Conservation (phyloP, 2,888 invertebrate species). For the Torymus auratus region DNA sequence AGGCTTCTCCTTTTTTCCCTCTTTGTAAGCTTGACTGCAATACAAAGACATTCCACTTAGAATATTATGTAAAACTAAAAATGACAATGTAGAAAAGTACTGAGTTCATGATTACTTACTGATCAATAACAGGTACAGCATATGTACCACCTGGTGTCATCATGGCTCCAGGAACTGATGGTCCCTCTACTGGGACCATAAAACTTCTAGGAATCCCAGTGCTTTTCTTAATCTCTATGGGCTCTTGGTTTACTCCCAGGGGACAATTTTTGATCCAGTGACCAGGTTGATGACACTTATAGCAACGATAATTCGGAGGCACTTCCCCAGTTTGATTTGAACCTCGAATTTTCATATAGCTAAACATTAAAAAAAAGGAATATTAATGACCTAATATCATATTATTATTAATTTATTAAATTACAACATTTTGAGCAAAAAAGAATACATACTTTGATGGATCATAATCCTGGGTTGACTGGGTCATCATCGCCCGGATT, state of each 20-base stretch:
- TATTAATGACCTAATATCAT: not conserved
- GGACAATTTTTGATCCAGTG: constrained; percentile 99
- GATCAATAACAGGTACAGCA: constrained; percentile 92
- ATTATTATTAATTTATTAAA: constrained; percentile 1
- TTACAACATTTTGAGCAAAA: not conserved
- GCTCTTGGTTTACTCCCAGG: constrained; percentile 81
- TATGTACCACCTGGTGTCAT: constrained; percentile 92
- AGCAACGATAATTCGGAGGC: constrained; percentile 94
- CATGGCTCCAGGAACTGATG: constrained; percentile 92
- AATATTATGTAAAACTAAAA: no score
- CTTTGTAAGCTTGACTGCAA: constrained; percentile 86
- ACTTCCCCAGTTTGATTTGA: constrained; percentile 93
- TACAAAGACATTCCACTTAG: no score
- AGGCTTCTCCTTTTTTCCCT: constrained; percentile 84
- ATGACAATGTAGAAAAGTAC: no score
- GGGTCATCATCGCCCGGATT: constrained; percentile 97
- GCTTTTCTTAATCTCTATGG: constrained; percentile 91
- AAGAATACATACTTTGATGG: constrained; percentile 93
- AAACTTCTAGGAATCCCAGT: constrained; percentile 98
- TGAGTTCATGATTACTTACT: constrained; percentile 79
- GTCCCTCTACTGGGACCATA: constrained; percentile 94
- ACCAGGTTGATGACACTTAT: constrained; percentile 95
- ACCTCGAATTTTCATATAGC: constrained; percentile 92
- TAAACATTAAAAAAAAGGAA: constrained; percentile 71
- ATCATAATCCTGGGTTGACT: constrained; percentile 97